Percentiles rank a stretch among this genome's conserved stretches.
Conservation (phyloP, 2,888 invertebrate species). For the Platycheirus albimanus region DNA sequence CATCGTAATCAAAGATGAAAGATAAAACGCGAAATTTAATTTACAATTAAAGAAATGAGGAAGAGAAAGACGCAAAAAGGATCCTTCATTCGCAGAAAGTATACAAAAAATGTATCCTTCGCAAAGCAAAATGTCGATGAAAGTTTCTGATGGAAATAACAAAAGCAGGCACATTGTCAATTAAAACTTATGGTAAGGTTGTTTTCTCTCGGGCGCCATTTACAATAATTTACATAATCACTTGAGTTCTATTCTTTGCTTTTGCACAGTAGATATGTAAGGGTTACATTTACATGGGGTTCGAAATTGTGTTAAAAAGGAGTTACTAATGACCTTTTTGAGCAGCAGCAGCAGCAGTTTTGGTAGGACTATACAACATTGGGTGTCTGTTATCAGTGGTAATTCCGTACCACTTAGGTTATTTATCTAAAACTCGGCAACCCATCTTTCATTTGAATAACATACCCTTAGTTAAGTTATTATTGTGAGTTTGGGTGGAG, state of each 20-base stretch:
- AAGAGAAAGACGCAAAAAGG: background rate
- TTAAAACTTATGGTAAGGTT: slow-evolving; percentile 48
- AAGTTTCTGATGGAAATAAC: slow-evolving; percentile 12
- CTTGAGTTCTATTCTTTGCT: slow-evolving; percentile 29
- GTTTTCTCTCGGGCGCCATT: slow-evolving; percentile 26
- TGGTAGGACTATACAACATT: slow-evolving; percentile 31
- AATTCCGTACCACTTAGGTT: slow-evolving; percentile 58
- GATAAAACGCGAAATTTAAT: slow-evolving; percentile 44
- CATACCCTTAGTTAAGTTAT: slow-evolving; percentile 40
- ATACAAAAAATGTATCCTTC: background rate
- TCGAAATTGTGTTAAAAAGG: slow-evolving; percentile 10
- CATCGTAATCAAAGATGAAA: slow-evolving; percentile 52
- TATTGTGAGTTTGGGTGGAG: slow-evolving; percentile 36
- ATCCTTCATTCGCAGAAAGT: background rate
- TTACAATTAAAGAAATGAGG: slow-evolving; percentile 44
- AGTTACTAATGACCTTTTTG: slow-evolving; percentile 46
- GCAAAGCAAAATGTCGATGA: background rate
- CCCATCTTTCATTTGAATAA: background rate
- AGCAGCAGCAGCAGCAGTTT: slow-evolving; percentile 10
- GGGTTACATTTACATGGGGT: background rate
- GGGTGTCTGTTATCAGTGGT: slow-evolving; percentile 62
- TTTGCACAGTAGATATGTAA: background rate
- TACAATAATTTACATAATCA: slow-evolving; percentile 64
- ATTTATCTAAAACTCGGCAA: slow-evolving; percentile 51
- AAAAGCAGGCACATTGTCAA: slow-evolving; percentile 44